These are phyloP conservation scores for rat (Rattus norvegicus) DNA, from an alignment of 2,113 vertebrate genomes.

Conservation along the genomic window GRCr8 NC_086032.1:108871501-108872000, in stretches of 20 bases:
- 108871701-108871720: background rate
- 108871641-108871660: background rate
- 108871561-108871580: slow-evolving; percentile 22
- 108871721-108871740: background rate
- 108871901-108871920: background rate
- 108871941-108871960: background rate
- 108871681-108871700: background rate
- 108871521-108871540: background rate
- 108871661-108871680: background rate
- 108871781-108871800: background rate
- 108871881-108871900: background rate
- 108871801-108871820: background rate
- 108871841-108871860: background rate
- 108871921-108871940: background rate
- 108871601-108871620: background rate
- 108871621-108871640: background rate
- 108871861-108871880: background rate
- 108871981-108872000: background rate
- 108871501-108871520: background rate
- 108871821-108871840: background rate
- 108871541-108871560: background rate
- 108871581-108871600: slow-evolving; percentile 17
- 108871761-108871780: background rate
- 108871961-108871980: background rate
- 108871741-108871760: background rate